phyloP scores from a whole-genome alignment of 2,797 vertebrate genomes.

The Xenops minutus region DNA sequence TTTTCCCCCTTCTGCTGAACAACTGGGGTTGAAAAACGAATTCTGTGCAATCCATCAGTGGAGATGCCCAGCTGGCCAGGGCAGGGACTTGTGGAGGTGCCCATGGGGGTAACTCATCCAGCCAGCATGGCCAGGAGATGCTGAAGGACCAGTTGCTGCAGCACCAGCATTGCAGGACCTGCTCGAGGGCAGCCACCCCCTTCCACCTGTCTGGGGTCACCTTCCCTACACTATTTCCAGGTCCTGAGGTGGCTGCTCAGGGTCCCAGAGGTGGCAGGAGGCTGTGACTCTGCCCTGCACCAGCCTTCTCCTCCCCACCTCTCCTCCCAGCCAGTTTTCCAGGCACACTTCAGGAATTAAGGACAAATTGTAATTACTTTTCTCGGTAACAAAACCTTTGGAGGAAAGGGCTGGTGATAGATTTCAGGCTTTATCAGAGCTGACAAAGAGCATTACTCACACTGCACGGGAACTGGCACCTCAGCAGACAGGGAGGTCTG shows the following conservation, averaged over 20 bases:
- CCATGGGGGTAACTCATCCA: background rate
- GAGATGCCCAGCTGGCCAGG: background rate
- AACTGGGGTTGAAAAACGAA: background rate
- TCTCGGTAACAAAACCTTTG: conserved; percentile 14
- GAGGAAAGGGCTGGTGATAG: conserved; percentile 59
- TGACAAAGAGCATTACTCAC: conserved; percentile 69
- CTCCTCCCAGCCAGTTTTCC: background rate
- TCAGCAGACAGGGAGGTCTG: background rate
- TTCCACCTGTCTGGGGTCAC: fast-evolving
- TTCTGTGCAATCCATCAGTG: background rate
- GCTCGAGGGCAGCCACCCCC: background rate
- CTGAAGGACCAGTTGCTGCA: background rate
- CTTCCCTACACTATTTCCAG: background rate
- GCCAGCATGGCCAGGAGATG: background rate
- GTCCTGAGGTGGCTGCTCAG: background rate
- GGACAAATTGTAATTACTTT: conserved; percentile 70
- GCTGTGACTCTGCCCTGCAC: background rate
- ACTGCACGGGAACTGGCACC: conserved; percentile 42
- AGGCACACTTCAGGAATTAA: conserved; percentile 40
- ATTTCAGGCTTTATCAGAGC: conserved; percentile 59
- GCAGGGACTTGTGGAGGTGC: background rate
- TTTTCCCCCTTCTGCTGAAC: background rate
- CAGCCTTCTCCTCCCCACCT: background rate
- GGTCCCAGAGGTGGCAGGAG: background rate
- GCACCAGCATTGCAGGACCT: fast-evolving